Base-by-base conservation (phyloP, 1,140 invertebrate species). In the Eciton burchellii region DNA sequence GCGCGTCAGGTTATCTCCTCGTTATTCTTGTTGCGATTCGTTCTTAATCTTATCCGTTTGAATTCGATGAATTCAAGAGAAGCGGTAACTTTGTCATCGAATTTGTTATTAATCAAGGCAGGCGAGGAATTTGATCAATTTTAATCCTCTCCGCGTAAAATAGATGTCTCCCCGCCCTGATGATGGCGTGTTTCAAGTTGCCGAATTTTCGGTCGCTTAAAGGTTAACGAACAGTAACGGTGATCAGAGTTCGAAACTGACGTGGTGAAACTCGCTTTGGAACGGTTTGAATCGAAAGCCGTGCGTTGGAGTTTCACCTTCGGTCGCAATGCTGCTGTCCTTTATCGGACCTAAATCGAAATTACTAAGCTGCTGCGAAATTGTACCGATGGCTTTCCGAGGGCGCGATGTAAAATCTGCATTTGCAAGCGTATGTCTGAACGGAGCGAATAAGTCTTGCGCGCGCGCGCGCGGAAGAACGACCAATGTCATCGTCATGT, bases 191-290 rank as follows among this genome's bases (percentile, higher is more conserved):
- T 68, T 79, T 70, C 63, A 79, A 68, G 52, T 70, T 79, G 0
- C 63, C 12, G 49, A 70, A 70, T 70, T 79, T 49, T 45, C 35
- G 11, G 41, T 79, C 74, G 63, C 74, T 79, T 70, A 79, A 70
- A 79, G 74, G 74, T 79, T 79, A 79, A 79, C 74, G 74, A 79
- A 79, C 74, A 63, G 74, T 79, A 79, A 79, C 74, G 70, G 74
- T 63, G 74, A 79, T 79, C 74, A 79, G 74, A 79, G 63, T 79
- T 79, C 62, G 74, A 66, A 79, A 79, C 74, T 79, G 74, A 79
- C 74, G 74, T 79, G 49, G 74, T 63, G 74, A 49, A 79, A 68
- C 74, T 63, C 49, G 74, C 74, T 79, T 79, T 79, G 63, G 74
- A 56, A 79, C 63, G 63, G 63, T 79, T 56, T 79, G 63, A 79